A percentile compares a stretch with the other conserved stretches of the same genome.
phyloP scores from a whole-genome alignment of 1,140 invertebrate species.

The Macrobrachium rosenbergii region DNA sequence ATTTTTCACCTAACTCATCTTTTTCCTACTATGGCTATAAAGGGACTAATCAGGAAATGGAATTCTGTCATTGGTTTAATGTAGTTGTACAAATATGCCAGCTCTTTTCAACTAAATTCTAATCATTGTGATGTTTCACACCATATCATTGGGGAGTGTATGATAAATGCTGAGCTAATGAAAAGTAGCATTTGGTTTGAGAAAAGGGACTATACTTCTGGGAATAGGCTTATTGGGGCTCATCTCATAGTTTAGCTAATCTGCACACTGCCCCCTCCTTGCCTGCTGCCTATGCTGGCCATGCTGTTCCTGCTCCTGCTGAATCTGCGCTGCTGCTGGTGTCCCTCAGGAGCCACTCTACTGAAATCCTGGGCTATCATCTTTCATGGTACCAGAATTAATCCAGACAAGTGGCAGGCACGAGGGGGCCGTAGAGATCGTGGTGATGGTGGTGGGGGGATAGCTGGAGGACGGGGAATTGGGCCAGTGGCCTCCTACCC shows the following conservation, averaged over 20 bases:
- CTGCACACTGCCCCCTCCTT: constrained; percentile 45
- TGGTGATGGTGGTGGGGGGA: constrained; percentile 36
- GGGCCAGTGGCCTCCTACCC: constrained; percentile 26
- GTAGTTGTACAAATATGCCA: too few relatives aligned
- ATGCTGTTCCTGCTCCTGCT: constrained; percentile 48
- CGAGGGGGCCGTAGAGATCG: constrained; percentile 46
- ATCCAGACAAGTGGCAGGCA: constrained; percentile 54
- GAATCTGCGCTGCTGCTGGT: constrained; percentile 36
- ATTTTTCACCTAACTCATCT: too few relatives aligned
- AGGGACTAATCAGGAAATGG: too few relatives aligned
- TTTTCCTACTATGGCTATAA: too few relatives aligned
- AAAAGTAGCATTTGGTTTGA: neutral
- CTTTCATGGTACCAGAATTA: constrained; percentile 60
- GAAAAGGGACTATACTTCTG: neutral
- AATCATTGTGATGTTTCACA: too few relatives aligned
- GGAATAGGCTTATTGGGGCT: constrained; percentile 9
- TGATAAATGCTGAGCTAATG: too few relatives aligned
- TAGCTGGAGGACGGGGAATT: constrained; percentile 16
- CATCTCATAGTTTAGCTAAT: constrained; percentile 53
- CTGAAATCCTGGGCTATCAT: constrained; percentile 50
- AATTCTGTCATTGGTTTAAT: too few relatives aligned
- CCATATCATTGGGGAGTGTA: too few relatives aligned
- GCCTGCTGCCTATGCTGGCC: constrained; percentile 45
- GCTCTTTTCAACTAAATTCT: too few relatives aligned
- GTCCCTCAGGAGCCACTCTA: constrained; percentile 46